These are phyloP conservation scores for Agriotes lineatus DNA, from an alignment of 2,888 invertebrate species.

Conservation along the genomic window DNA sequence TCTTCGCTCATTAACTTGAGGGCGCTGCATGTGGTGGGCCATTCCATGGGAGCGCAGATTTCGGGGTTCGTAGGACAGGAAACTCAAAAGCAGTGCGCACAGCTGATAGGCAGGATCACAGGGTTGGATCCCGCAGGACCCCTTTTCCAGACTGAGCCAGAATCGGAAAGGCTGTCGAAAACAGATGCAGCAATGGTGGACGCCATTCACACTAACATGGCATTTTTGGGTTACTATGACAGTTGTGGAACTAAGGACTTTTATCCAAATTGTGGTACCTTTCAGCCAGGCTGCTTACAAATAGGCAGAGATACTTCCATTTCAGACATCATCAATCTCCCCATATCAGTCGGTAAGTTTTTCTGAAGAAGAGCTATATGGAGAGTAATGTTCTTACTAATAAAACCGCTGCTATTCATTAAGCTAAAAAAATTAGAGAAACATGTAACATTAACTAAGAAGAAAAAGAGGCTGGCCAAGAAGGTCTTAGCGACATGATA, in stretches of 20 bases:
- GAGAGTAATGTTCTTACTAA: no score
- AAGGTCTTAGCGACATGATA: no score
- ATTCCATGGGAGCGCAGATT: conserved; percentile 36
- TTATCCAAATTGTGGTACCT: conserved; percentile 31
- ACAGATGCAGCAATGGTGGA: conserved; percentile 31
- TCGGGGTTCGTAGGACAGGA: conserved; percentile 29
- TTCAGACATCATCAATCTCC: neutral
- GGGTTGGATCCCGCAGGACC: conserved; percentile 39
- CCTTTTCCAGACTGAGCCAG: neutral
- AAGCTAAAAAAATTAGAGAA: no score
- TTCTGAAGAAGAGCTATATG: no score
- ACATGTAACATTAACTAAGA: no score
- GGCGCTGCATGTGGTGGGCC: conserved; percentile 27
- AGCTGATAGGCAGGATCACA: conserved; percentile 21
- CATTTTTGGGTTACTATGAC: conserved; percentile 24
- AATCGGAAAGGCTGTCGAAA: conserved; percentile 18
- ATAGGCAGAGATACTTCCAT: neutral
- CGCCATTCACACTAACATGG: conserved; percentile 29
- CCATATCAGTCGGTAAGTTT: neutral
- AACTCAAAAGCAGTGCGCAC: neutral
- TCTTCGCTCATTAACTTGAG: neutral
- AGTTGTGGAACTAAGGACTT: conserved; percentile 28
- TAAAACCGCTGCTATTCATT: no score
- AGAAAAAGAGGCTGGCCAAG: no score
- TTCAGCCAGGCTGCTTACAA: conserved; percentile 21